Base-by-base conservation (phyloP, 1,140 invertebrate species). In the Heliconius melpomene region DNA sequence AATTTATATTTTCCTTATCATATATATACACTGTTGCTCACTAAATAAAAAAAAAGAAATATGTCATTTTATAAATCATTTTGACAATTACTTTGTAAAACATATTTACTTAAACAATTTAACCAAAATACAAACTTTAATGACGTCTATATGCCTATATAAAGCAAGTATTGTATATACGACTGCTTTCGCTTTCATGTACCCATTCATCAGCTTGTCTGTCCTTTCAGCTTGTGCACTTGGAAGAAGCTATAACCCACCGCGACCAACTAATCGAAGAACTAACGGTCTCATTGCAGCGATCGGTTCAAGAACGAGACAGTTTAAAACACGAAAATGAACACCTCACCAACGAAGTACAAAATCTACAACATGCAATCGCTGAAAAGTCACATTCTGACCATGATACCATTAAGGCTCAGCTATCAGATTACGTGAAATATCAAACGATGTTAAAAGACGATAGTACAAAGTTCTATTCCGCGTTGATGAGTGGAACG, bases 201-300 rank as follows among this genome's bases (percentile, higher is more conserved):
- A 52, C 23, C 70, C 54, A 79, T 82, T 46, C 89, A 85, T 85
- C 87, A 78, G 88, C 87, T 87, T 87, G 78, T 89, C 82, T 94
- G 86, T 94, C 85, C 87, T 95, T 95, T 88, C 90, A 96, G 96
- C 94, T 96, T 82, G 88, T 95, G 80, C 95, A 96, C 87, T 96
- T 96, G 85, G 95, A 96, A 90, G 90, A 93, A 82, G 95, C 96
- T 83, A 90, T 96, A 36, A 85, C 89, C 0, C 94, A 96, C 38
- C 95, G 95, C 74, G 95, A 96, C 82, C 94, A 95, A 80, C 91
- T 96, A 85, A 95, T 97, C 60, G 92, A 95, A 77, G 95, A 96
- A 87, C 91, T 97, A 7, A 95, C 93, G 52, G 92, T 96, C 77
- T 96, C 95, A 29, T 91, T 97, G 79, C 95, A 96, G 85, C 95